Base-by-base conservation (phyloP, 2,113 vertebrate species). In the Ameiurus melas region DNA sequence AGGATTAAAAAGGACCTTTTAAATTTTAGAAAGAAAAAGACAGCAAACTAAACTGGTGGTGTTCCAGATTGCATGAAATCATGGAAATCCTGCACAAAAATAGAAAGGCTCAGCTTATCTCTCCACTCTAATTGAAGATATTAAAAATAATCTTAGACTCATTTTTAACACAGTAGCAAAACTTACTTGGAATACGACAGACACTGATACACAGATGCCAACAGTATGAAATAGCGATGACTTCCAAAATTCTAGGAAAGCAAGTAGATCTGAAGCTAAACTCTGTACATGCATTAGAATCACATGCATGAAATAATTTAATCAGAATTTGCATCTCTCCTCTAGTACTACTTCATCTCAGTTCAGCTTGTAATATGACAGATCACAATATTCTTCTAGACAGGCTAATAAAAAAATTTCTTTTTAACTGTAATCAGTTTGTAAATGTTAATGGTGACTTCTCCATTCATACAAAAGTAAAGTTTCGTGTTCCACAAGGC, bases 141-240 rank as follows among this genome's bases (percentile, higher is more conserved):
- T 22, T 25, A 33, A 53, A n/a, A 68, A 30, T 70, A 30, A 30
- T 70, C 9, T 20, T 55, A 70, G 16, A 70, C 3, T 20, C 30
- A 36, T 68, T 19, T 84, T 84, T 64, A 66, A 12, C 14, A 39
- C 36, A 68, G 27, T 84, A 84, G 20, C 36, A 84, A 43, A 84
- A 20, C 30, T n/a, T 71, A 83, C 8, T 53, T 53, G 14, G 43
- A 51, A 84, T 53, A 30, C 2, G 14, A 83, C 58, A 47, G 39
- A 70, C 62, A 14, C 25, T 30, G 17, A 30, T 68, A 5, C 43
- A 30, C 27, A 84, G 27, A 68, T 68, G 27, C n/a, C 51, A 33
- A 71, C 25, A 10, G 16, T 30, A 22, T 64, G 64, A 51, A 53
- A 1, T 84, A 51, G 25, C 6, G 8, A 70, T 70, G 10, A 51